Percentiles rank a stretch among this genome's conserved stretches.
Conservation (phyloP, 2,888 invertebrate species). For the Patella pellucida region DNA sequence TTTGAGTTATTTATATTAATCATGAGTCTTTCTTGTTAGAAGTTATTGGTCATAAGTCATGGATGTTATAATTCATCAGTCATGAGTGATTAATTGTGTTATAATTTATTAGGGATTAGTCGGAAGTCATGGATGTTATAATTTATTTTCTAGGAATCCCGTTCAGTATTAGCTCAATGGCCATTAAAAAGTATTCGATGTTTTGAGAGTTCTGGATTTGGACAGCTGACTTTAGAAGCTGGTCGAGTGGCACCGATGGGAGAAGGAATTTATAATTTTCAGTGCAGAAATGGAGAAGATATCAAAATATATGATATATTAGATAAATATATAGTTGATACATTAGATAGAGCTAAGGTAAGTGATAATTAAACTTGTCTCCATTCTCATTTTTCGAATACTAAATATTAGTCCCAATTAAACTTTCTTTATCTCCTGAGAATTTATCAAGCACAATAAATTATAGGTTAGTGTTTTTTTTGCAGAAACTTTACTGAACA, state of each 20-base stretch:
- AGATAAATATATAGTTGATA: constrained; percentile 63
- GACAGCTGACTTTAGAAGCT: constrained; percentile 64
- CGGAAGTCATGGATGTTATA: not conserved
- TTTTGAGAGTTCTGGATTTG: constrained; percentile 63
- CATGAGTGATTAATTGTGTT: not conserved
- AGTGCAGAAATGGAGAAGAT: constrained; percentile 57
- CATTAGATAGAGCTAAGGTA: constrained; percentile 39
- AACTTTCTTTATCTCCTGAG: too few relatives aligned
- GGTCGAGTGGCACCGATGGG: constrained; percentile 68
- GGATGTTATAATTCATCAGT: not conserved
- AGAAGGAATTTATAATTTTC: constrained; percentile 64
- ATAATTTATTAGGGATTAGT: too few relatives aligned
- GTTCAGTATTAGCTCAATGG: constrained; percentile 67
- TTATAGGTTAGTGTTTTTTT: too few relatives aligned
- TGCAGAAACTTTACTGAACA: too few relatives aligned
- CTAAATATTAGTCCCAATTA: too few relatives aligned
- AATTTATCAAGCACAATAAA: too few relatives aligned
- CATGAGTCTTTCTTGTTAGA: too few relatives aligned
- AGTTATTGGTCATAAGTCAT: not conserved
- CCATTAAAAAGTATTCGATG: constrained; percentile 67
- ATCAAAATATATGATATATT: constrained; percentile 62
- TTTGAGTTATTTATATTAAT: too few relatives aligned
- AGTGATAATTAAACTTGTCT: not conserved
- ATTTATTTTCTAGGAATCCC: constrained; percentile 50
- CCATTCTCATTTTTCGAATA: too few relatives aligned